Percentiles rank a stretch among this genome's conserved stretches.
Conservation (phyloP, 2,113 vertebrate genomes). For the Paramormyrops kingsleyae region DNA sequence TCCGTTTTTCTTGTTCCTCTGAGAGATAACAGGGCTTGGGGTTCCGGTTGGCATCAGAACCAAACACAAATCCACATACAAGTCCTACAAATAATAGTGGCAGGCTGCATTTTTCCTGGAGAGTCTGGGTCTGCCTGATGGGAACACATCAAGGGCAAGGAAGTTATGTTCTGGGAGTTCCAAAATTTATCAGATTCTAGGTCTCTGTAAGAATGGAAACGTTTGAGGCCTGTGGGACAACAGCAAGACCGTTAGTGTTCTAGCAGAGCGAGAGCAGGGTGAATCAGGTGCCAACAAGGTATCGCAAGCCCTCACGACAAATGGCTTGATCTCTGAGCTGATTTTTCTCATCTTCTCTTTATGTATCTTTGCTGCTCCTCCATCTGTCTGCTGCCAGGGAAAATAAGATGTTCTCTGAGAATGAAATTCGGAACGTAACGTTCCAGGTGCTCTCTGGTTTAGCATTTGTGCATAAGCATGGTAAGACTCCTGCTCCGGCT, state of each 20-base stretch:
- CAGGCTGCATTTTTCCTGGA: not conserved
- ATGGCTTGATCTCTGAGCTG: not conserved
- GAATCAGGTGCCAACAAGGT: not conserved
- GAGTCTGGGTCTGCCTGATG: not conserved
- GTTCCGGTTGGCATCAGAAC: not conserved
- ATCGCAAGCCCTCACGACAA: not conserved
- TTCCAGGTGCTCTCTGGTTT: constrained; percentile 52
- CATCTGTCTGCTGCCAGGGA: constrained; percentile 47
- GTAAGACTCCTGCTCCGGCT: constrained; percentile 40
- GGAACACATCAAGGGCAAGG: not conserved
- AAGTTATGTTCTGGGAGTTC: not conserved
- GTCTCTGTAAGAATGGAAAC: not conserved
- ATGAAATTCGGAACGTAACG: constrained; percentile 24
- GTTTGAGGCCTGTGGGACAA: not conserved
- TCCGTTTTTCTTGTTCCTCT: constrained; percentile 16
- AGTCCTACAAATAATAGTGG: not conserved
- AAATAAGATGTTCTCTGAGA: constrained; percentile 67
- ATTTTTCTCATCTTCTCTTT: constrained; percentile 17
- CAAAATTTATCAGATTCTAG: not conserved
- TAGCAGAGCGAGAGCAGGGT: not conserved
- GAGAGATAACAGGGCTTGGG: constrained; percentile 14
- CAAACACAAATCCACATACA: not conserved
- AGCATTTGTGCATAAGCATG: constrained; percentile 67
- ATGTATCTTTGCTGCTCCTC: constrained; percentile 7
- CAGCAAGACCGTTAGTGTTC: not conserved